A percentile compares a stretch with the other conserved stretches of the same genome.
Evolutionary conservation across 2,113 vertebrate species (phyloP).

Genomic region (Hystrix brachyura): DNA sequence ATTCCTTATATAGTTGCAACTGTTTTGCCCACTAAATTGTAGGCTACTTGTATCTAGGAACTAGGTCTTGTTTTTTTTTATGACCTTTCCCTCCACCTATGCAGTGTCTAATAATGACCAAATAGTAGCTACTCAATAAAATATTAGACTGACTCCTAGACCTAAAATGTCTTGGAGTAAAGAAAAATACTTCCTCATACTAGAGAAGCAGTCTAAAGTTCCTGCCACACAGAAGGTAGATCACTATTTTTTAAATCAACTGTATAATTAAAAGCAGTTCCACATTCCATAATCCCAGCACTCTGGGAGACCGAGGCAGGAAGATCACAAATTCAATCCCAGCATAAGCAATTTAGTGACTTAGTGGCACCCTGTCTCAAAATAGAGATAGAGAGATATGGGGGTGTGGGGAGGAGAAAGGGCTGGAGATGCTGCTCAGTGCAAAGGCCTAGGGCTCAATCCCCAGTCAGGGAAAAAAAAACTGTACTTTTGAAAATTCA

Average conservation of each 20-base stretch:
- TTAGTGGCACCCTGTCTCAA: background rate
- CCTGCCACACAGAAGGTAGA: background rate
- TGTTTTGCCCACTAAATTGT: background rate
- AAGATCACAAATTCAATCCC: background rate
- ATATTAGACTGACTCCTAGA: background rate
- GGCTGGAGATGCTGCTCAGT: background rate
- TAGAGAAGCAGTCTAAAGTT: conserved; percentile 35
- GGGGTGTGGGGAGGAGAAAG: no score
- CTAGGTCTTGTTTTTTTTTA: conserved; percentile 34
- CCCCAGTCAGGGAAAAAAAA: background rate
- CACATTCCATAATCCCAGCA: background rate
- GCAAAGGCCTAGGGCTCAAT: background rate
- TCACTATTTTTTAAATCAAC: background rate
- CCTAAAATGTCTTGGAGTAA: background rate
- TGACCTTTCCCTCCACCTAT: background rate
- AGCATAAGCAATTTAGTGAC: background rate
- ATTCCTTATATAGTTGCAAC: background rate
- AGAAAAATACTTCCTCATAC: background rate
- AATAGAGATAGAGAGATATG: background rate
- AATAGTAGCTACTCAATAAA: background rate
- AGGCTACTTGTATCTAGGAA: conserved; percentile 3
- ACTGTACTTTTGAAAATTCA: conserved; percentile 8
- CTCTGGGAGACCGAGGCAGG: background rate
- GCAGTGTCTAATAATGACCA: conserved; percentile 1
- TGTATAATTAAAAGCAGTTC: background rate